phyloP scores from a whole-genome alignment of 2,797 vertebrate species.

The Characodon lateralis region DNA sequence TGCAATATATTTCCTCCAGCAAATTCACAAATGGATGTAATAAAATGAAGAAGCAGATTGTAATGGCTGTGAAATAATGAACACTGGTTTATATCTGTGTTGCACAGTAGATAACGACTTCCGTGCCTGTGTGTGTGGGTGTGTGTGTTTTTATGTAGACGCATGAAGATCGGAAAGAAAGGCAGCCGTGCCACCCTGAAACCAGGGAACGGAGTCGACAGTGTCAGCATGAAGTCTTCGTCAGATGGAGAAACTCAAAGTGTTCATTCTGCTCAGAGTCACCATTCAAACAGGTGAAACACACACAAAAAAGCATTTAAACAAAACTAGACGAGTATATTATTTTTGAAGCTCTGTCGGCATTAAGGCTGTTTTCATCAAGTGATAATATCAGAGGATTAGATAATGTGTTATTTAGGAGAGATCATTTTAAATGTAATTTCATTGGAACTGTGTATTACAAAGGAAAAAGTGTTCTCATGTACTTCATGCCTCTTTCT shows the following conservation, averaged over 20 bases:
- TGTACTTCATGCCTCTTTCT: background rate
- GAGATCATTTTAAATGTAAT: background rate
- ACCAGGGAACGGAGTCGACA: conserved; percentile 76
- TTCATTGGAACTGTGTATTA: background rate
- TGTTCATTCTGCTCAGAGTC: conserved; percentile 58
- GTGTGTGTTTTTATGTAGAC: conserved; percentile 46
- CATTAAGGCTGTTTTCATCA: background rate
- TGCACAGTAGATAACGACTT: background rate
- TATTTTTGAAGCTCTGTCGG: background rate
- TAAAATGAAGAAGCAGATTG: conserved; percentile 9
- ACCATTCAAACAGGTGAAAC: conserved; percentile 80
- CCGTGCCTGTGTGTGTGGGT: conserved; percentile 10
- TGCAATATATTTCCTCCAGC: conserved; percentile 6
- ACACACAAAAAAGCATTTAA: background rate
- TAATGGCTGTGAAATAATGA: conserved; percentile 4
- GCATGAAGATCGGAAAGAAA: conserved; percentile 69
- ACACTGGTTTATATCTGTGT: background rate
- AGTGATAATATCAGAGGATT: background rate
- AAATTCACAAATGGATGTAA: conserved; percentile 6
- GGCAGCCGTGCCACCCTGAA: conserved; percentile 59
- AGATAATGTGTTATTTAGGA: background rate
- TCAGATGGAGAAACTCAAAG: conserved; percentile 79
- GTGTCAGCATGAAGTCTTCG: conserved; percentile 59
- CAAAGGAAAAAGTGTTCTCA: background rate
- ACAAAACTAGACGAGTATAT: background rate